These are phyloP conservation scores for Balanococcus diminutus DNA, from an alignment of 2,888 invertebrate species.

Conservation along the genomic window DNA sequence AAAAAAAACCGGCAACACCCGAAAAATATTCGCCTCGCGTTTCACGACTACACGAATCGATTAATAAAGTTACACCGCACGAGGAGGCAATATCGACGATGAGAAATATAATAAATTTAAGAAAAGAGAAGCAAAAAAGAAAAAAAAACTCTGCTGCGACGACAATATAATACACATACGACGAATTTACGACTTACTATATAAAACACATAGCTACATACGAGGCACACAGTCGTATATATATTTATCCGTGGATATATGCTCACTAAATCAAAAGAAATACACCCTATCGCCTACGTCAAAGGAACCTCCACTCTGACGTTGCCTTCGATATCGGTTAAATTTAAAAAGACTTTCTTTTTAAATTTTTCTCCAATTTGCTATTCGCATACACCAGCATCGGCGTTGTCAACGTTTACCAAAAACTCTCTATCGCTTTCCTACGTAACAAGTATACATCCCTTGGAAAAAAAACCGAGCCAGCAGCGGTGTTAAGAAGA, in stretches of 20 bases:
- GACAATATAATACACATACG: neutral
- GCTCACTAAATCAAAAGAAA: slow-evolving; percentile 15
- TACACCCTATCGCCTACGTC: neutral
- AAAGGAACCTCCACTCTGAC: neutral
- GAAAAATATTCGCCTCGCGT: neutral
- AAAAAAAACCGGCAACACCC: neutral
- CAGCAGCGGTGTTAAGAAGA: neutral
- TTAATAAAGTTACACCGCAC: neutral
- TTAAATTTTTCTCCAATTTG: slow-evolving; percentile 11
- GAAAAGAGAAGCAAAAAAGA: neutral
- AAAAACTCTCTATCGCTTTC: neutral
- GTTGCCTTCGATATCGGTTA: neutral
- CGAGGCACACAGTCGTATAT: neutral
- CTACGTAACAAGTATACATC: neutral
- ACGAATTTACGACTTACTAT: slow-evolving; percentile 8
- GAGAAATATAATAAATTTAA: neutral
- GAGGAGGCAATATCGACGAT: neutral
- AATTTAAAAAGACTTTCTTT: slow-evolving; percentile 25
- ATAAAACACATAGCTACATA: too few species aligned
- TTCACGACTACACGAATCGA: neutral
- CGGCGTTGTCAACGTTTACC: neutral
- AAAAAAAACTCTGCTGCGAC: neutral
- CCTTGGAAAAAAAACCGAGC: neutral
- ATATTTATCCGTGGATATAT: neutral
- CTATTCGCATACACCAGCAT: neutral